phyloP scores from a whole-genome alignment of 2,888 invertebrate species.

The Drosophila infuscata region DNA sequence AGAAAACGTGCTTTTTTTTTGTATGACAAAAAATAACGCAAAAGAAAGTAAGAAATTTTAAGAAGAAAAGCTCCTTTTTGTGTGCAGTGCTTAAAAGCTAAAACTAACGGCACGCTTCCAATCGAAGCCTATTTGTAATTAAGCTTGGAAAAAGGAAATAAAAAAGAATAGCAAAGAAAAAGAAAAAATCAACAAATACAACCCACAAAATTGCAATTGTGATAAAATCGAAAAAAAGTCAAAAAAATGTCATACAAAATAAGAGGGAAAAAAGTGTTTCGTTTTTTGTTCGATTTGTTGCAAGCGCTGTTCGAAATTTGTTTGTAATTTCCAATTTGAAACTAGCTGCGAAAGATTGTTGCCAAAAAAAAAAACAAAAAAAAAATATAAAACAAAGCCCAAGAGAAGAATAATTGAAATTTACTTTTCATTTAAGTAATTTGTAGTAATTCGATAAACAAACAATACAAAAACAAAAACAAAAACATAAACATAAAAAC shows the following conservation, averaged over 20 bases:
- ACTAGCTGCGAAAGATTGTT: constrained; percentile 59
- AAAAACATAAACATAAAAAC: constrained; percentile 65
- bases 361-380: constrained; percentile 35
- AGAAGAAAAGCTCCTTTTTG: constrained; percentile 1
- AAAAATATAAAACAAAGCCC: constrained; percentile 11
- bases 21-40: constrained; percentile 43
- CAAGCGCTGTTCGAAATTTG: constrained; percentile 22
- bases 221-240: constrained; percentile 43
- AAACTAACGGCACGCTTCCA: constrained; percentile 15
- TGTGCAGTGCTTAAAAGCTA: constrained; percentile 32
- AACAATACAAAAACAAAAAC: constrained; percentile 31
- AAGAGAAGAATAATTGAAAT: constrained; percentile 46
- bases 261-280: constrained; percentile 23
- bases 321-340: constrained; percentile 37
- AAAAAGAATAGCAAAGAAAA: not conserved
- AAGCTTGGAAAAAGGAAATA: not conserved
- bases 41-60: not conserved
- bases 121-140: constrained; percentile 1
- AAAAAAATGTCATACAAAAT: constrained; percentile 19
- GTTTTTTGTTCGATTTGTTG: constrained; percentile 10
- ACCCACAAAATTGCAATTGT: constrained; percentile 47
- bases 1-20: constrained; percentile 15
- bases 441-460: constrained; percentile 59
- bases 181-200: constrained; percentile 9
- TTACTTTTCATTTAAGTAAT: constrained; percentile 58